phyloP scores from a whole-genome alignment of 2,113 vertebrate species.

The Hoplias malabaricus region DNA sequence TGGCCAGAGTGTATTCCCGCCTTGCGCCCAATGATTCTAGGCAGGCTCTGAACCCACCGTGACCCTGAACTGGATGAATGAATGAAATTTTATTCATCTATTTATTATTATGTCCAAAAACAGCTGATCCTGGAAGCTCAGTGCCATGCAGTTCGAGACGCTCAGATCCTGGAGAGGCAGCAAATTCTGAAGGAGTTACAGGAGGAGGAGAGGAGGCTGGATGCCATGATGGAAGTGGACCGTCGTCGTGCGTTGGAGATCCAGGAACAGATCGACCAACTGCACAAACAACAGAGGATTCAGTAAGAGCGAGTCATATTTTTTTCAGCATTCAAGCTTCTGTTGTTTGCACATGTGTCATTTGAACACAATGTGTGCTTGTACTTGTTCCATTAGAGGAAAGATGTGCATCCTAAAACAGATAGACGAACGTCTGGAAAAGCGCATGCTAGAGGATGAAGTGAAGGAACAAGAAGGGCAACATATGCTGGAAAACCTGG shows the following conservation, averaged over 20 bases:
- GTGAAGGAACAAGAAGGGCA: conserved; percentile 77
- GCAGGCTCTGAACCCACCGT: too few relatives aligned
- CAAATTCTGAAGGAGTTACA: conserved; percentile 73
- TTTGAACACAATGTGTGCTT: not conserved
- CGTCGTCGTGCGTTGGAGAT: conserved; percentile 72
- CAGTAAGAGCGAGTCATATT: conserved; percentile 48
- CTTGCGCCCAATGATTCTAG: too few relatives aligned
- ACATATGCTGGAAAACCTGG: conserved; percentile 70
- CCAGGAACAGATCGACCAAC: conserved; percentile 72
- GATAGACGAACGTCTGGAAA: conserved; percentile 76
- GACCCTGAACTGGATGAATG: too few relatives aligned
- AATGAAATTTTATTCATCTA: too few relatives aligned
- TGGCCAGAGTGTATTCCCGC: too few relatives aligned
- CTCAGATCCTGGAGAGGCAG: conserved; percentile 84
- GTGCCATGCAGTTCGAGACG: conserved; percentile 84
- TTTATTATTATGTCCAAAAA: too few relatives aligned
- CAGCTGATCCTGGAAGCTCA: conserved; percentile 83
- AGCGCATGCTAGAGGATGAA: conserved; percentile 67
- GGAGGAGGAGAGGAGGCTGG: conserved; percentile 82
- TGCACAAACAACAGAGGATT: conserved; percentile 74
- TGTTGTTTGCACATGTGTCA: not conserved
- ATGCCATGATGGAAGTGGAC: conserved; percentile 85
- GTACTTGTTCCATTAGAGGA: conserved; percentile 66
- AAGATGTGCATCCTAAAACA: conserved; percentile 78
- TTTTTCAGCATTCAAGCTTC: not conserved